Evolutionary conservation across 2,797 vertebrate species (phyloP).

Genomic region (Vultur gryphus): DNA sequence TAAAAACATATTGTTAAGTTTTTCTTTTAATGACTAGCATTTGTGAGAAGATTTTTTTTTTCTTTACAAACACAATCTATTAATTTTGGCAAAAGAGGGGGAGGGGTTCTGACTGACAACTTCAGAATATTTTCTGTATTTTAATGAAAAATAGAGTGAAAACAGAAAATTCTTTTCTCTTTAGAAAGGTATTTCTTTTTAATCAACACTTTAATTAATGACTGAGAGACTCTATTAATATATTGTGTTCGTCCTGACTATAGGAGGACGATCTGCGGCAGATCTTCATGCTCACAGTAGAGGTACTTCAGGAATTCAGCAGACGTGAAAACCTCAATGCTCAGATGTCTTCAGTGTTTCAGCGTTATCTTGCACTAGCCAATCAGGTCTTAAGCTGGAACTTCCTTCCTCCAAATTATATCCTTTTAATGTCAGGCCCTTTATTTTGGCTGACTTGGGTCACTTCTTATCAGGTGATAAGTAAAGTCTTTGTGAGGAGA

Average conservation of each 20-base stretch:
- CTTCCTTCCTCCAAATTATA: slow-evolving; percentile 98
- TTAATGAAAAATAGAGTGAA: background rate
- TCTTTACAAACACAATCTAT: background rate
- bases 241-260: slow-evolving; percentile 21
- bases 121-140: background rate
- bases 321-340: slow-evolving; percentile 92
- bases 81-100: background rate
- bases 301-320: slow-evolving; percentile 97
- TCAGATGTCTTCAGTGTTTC: slow-evolving; percentile 98
- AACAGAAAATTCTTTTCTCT: background rate
- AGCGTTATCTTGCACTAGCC: slow-evolving; percentile 87
- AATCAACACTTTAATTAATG: background rate
- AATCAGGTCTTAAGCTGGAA: slow-evolving; percentile 99
- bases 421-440: slow-evolving; percentile 78
- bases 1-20: background rate
- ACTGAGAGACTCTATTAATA: background rate
- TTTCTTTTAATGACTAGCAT: background rate
- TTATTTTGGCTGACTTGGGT: background rate
- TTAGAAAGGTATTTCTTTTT: background rate
- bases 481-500: background rate
- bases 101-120: background rate
- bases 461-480: background rate
- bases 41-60: background rate
- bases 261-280: slow-evolving; percentile 92
- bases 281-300: slow-evolving; percentile 95